Percentiles rank a stretch among this genome's conserved stretches.
phyloP scores from a whole-genome alignment of 2,797 vertebrate genomes.

The Myotis daubentonii region DNA sequence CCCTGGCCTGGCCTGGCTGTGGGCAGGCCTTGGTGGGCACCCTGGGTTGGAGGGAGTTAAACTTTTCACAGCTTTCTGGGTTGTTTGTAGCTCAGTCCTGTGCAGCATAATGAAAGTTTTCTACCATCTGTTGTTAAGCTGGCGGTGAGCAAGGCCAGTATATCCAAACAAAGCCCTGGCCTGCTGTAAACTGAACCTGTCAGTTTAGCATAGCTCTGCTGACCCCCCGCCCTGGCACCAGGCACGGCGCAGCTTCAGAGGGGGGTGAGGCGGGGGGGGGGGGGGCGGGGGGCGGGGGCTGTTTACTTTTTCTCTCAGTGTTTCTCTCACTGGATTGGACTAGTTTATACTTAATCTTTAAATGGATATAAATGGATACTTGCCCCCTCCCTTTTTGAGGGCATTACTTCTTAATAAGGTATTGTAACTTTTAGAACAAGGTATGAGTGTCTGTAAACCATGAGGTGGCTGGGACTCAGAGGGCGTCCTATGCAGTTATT shows the following conservation, averaged over 20 bases:
- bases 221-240: slow-evolving; percentile 93
- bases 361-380: slow-evolving; percentile 83
- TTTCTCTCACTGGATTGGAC: slow-evolving; percentile 88
- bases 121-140: slow-evolving; percentile 97
- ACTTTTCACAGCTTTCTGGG: slow-evolving; percentile 87
- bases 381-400: slow-evolving; percentile 7
- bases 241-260: slow-evolving; percentile 85
- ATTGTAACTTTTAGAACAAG: slow-evolving; percentile 38
- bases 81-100: slow-evolving; percentile 89
- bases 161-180: slow-evolving; percentile 94
- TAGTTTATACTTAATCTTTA: slow-evolving; percentile 89
- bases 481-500: neutral
- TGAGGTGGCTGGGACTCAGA: neutral
- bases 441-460: neutral
- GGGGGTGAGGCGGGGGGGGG: slow-evolving; percentile 80
- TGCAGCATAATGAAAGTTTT: slow-evolving; percentile 92
- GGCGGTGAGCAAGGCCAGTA: slow-evolving; percentile 92
- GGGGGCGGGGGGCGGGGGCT: slow-evolving; percentile 81
- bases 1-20: neutral
- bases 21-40: slow-evolving; percentile 32
- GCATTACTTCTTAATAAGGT: slow-evolving; percentile 24
- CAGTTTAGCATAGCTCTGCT: slow-evolving; percentile 91
- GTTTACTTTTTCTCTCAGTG: slow-evolving; percentile 90
- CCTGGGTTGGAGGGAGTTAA: slow-evolving; percentile 88
- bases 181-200: slow-evolving; percentile 95